These are phyloP conservation scores for Corvus cornix DNA, from an alignment of 2,113 vertebrate species.

Conservation along the genomic window DNA sequence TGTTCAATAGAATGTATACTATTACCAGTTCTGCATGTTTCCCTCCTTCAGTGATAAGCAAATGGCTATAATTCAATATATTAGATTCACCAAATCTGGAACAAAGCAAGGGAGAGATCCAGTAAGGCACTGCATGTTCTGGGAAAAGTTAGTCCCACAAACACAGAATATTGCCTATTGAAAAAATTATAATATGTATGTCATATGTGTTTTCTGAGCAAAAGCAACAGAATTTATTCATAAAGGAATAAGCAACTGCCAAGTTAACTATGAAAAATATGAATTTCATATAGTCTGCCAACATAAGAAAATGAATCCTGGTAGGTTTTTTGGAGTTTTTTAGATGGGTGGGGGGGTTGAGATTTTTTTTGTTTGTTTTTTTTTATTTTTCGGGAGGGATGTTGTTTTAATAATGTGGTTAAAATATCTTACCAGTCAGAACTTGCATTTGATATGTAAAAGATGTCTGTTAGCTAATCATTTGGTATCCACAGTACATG, in stretches of 20 bases:
- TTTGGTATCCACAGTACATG: not conserved
- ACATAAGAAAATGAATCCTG: not conserved
- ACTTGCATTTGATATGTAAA: conserved; percentile 28
- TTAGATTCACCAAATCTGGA: not conserved
- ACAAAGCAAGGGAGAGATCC: not conserved
- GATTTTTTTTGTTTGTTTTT: not conserved
- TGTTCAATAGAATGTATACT: not conserved
- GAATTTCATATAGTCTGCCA: not conserved
- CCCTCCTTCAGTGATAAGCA: not conserved
- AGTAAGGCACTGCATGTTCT: not conserved
- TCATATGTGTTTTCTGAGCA: not conserved
- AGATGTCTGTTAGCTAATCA: conserved; percentile 7
- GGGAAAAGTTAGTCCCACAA: not conserved
- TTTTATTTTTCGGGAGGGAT: not conserved
- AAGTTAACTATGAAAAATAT: not conserved
- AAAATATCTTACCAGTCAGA: not conserved
- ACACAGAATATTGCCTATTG: not conserved
- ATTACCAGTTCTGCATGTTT: not conserved
- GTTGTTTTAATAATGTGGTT: not conserved
- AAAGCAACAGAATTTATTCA: not conserved
- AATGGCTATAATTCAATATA: not conserved
- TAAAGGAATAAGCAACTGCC: not conserved
- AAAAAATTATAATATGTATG: not conserved
- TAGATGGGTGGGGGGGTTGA: accelerated
- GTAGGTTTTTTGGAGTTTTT: not conserved